Conservation (phyloP, 1,140 invertebrate species). For the Drosophila watanabei region DNA sequence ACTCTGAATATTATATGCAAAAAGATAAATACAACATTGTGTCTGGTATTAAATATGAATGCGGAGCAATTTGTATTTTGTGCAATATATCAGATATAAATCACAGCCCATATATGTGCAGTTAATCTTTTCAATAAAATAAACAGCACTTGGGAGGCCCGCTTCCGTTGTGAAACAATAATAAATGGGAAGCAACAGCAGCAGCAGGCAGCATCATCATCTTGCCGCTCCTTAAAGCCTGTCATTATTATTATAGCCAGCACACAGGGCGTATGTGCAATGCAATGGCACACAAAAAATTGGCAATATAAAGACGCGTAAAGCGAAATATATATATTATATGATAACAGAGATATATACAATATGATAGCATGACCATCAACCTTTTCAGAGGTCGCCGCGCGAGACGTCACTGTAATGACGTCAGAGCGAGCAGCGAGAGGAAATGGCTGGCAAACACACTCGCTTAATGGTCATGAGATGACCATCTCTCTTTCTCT, state of each 20-base stretch:
- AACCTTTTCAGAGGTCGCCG: constrained; percentile 36
- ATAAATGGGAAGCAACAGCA: constrained; percentile 9
- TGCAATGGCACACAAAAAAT: constrained; percentile 41
- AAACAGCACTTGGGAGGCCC: constrained; percentile 55
- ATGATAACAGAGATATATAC: constrained; percentile 3
- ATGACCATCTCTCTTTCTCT: constrained; percentile 21
- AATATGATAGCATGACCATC: constrained; percentile 7
- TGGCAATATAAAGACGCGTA: constrained; percentile 52
- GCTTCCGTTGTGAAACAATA: constrained; percentile 66
- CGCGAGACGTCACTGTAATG: constrained; percentile 44
- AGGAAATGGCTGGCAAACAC: constrained; percentile 53
- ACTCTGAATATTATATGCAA: constrained; percentile 17
- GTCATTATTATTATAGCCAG: constrained; percentile 28
- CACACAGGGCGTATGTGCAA: constrained; percentile 24
- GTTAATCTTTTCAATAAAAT: constrained; percentile 73
- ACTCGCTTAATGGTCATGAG: constrained; percentile 43
- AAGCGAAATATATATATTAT: constrained; percentile 14
- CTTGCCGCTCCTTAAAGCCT: constrained; percentile 20
- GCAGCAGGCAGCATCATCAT: not conserved
- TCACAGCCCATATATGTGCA: constrained; percentile 50
- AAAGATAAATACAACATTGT: constrained; percentile 44
- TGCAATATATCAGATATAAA: constrained; percentile 71
- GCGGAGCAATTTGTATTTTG: constrained; percentile 68
- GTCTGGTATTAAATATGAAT: constrained; percentile 62
- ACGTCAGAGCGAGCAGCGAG: constrained; percentile 32